Evolutionary conservation across 1,140 invertebrate species (phyloP), one percentile per base, ranked within the genome.

Genomic region (Araneus ventricosus): DNA sequence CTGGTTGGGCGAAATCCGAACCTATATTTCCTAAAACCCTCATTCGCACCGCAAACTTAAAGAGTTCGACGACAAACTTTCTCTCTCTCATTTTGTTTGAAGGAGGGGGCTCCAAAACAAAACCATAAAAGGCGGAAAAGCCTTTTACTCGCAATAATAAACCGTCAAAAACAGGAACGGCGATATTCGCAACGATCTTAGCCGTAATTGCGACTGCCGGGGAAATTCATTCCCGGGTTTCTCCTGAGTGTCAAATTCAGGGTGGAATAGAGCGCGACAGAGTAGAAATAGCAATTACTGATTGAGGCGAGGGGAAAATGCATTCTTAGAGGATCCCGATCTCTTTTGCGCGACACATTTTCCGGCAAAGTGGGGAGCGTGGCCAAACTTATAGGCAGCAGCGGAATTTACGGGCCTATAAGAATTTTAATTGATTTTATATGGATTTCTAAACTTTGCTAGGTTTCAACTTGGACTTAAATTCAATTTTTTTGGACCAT

Each of bases 271-370:
- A 34, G 67, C 88, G 88, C 89, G 89, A 90, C 89, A 70, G 89
- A 59, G 75, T 90, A 90, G 89, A 90, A 90, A 90, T 37, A 61
- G 89, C 89, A 90, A 90, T 90, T 90, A 90, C 89, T 82, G 89
- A 90, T 82, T 90, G 70, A 82, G 57, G 89, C 57, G 22, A n/a
- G 22, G 61, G 59, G 24, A 57, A 57, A 57, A 79, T 89, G 88
- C 88, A 79, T 79, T 89, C 88, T 89, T 79, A 79, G 41, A 24
- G 75, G 39, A 41, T 80, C 39, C 45, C 34, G 34, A 80, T 37
- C 34, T 80, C 39, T 39, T 34, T 41, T 80, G 75, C 80, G n/a
- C 39, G 70, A 75, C 70, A 75, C 70, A 75, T 75, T 75, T 75
- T n/a, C 5, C 70, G 70, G 70, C 70, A 75, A 30, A n/a, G 34